Conservation (phyloP, 2,888 invertebrate species). For the Vesta saturnalis region DNA sequence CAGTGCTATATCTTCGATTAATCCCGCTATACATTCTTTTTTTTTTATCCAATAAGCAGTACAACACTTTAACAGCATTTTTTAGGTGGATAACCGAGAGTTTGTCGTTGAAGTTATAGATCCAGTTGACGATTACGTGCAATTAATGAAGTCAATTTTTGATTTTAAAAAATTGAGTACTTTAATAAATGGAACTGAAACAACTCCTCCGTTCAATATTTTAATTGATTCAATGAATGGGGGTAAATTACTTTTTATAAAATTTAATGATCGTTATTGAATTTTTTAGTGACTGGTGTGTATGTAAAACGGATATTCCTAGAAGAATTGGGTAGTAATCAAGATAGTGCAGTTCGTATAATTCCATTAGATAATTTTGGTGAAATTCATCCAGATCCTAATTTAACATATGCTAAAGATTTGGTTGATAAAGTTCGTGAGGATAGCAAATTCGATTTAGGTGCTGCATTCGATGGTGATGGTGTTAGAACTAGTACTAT, state of each 20-base stretch:
- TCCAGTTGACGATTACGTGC: slow-evolving; percentile 87
- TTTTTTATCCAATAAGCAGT: too few species aligned
- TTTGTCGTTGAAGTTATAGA: slow-evolving; percentile 92
- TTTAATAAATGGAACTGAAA: slow-evolving; percentile 75
- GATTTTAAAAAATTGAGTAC: slow-evolving; percentile 85
- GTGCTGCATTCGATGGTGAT: slow-evolving; percentile 99
- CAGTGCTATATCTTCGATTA: too few species aligned
- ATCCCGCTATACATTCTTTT: too few species aligned
- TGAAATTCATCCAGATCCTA: slow-evolving; percentile 97
- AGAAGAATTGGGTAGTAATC: slow-evolving; percentile 82
- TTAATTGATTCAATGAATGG: slow-evolving; percentile 96
- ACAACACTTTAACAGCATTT: slow-evolving; percentile 47
- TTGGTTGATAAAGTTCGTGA: slow-evolving; percentile 71
- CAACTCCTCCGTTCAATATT: slow-evolving; percentile 79
- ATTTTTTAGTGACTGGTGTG: slow-evolving; percentile 88
- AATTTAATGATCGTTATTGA: slow-evolving; percentile 33
- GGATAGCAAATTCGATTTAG: slow-evolving; percentile 75
- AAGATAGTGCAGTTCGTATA: slow-evolving; percentile 73
- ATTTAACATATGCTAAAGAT: slow-evolving; percentile 85
- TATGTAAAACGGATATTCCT: slow-evolving; percentile 91
- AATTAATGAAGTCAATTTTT: slow-evolving; percentile 95
- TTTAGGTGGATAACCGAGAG: slow-evolving; percentile 73
- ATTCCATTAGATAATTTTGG: slow-evolving; percentile 94
- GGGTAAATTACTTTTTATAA: slow-evolving; percentile 67
- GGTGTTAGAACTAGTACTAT: slow-evolving; percentile 65